Evolutionary conservation across 2,888 invertebrate species (phyloP).

Genomic region (Erebia palarica): DNA sequence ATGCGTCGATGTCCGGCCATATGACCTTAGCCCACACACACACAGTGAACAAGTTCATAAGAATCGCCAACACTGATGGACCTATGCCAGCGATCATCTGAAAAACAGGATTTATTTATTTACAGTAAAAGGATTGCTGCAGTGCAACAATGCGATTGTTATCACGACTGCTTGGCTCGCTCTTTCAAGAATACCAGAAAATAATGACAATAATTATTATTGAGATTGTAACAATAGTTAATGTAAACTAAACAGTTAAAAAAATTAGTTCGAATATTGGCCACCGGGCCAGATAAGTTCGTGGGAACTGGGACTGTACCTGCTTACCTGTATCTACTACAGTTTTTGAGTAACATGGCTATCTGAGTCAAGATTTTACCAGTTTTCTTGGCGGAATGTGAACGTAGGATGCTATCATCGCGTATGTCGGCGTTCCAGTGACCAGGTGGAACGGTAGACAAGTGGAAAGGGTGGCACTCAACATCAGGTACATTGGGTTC

Average conservation of each 20-base stretch:
- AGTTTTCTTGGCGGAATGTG: slow-evolving; percentile 63
- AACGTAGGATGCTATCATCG: slow-evolving; percentile 62
- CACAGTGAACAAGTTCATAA: slow-evolving; percentile 59
- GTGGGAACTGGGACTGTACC: too few relatives aligned
- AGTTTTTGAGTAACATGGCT: too few relatives aligned
- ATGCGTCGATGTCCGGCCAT: slow-evolving; percentile 56
- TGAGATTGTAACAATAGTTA: too few relatives aligned
- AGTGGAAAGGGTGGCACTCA: slow-evolving; percentile 57
- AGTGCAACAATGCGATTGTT: too few relatives aligned
- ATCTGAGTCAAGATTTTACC: slow-evolving; percentile 44
- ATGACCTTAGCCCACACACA: slow-evolving; percentile 64
- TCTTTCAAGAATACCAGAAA: too few relatives aligned
- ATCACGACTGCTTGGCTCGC: too few relatives aligned
- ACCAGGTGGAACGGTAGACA: slow-evolving; percentile 62
- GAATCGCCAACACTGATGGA: slow-evolving; percentile 52
- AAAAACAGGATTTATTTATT: slow-evolving; percentile 12
- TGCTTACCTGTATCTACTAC: too few relatives aligned
- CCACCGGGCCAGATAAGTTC: too few relatives aligned
- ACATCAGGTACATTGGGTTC: slow-evolving; percentile 66
- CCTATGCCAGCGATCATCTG: slow-evolving; percentile 65
- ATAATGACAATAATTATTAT: too few relatives aligned
- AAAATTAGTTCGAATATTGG: too few relatives aligned
- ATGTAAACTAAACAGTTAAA: too few relatives aligned
- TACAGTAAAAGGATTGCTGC: too few relatives aligned
- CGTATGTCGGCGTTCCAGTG: slow-evolving; percentile 58